Base-by-base conservation (phyloP, 1,140 invertebrate genomes). In the Drosophila malerkotliana region DNA sequence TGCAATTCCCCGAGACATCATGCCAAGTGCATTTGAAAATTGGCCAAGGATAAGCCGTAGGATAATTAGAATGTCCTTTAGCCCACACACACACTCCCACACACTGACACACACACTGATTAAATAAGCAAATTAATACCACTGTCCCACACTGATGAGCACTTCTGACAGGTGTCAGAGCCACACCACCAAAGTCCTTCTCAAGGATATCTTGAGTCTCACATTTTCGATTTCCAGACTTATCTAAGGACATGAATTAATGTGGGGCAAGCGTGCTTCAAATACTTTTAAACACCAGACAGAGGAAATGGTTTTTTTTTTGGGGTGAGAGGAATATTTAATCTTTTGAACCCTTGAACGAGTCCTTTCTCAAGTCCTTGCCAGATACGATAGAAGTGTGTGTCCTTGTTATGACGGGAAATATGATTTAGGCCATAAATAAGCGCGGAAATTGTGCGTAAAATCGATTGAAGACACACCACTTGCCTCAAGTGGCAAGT, bases 141-240 rank as follows among this genome's bases (percentile, higher is more conserved):
- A 44, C 24, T 37, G 34, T 14, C 45, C 58, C 59, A 4, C 8
- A 12, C 34, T 37, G 74, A 74, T 73, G 71, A 71, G 77, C 60
- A 45, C 39, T 84, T 79, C 47, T 77, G 81, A 80, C 81, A 84
- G 73, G 81, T 84, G 81, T 67, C 81, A 80, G 41, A 52, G 56
- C 7, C 47, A 56, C 24, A 62, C 66, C 18, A 15, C 18, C 48
- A 12, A 30, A 18, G 41, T 18, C 41, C 41, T 18, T 7, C 4
- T 5, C 39, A 6, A 10, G 32, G 32, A 21, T 7, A 15, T 10
- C 41, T 8, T 5, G 14, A 6, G 41, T 18, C 41, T 18, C 41
- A 7, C 0, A 12, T 12, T 37, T 37, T 37, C 10, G 34, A 37
- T 37, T n/a, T 3, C 34, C 10, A 10, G 34, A 3, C 34, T 37